Conservation (phyloP, 2,888 invertebrate genomes). For the Watsonalla cultraria region DNA sequence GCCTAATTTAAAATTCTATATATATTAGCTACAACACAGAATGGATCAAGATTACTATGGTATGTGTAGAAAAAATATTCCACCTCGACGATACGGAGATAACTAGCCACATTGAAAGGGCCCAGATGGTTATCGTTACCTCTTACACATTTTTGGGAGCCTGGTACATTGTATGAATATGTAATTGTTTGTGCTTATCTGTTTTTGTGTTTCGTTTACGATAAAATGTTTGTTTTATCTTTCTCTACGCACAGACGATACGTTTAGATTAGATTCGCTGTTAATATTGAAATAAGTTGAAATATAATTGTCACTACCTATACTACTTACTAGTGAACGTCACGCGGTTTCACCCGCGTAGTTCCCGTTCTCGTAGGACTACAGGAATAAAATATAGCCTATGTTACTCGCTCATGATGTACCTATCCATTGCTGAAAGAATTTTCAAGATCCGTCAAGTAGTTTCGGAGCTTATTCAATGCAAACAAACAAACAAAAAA, state of each 20-base stretch:
- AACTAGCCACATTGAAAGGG: slow-evolving; percentile 57
- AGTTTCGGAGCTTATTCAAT: too few relatives aligned
- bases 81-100: slow-evolving; percentile 49
- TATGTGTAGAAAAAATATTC: slow-evolving; percentile 46
- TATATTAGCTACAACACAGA: slow-evolving; percentile 41
- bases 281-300: too few relatives aligned
- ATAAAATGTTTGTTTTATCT: neutral
- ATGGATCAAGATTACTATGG: slow-evolving; percentile 49
- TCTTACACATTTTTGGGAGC: slow-evolving; percentile 67
- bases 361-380: too few relatives aligned
- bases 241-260: neutral
- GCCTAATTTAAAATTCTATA: slow-evolving; percentile 47
- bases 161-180: slow-evolving; percentile 70
- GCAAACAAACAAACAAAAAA: too few relatives aligned
- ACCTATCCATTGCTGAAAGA: too few relatives aligned
- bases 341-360: too few relatives aligned
- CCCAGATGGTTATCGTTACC: slow-evolving; percentile 51
- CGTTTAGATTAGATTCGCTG: too few relatives aligned
- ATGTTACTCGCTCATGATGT: too few relatives aligned
- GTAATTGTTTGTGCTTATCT: slow-evolving; percentile 33
- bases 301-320: too few relatives aligned
- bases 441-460: too few relatives aligned
- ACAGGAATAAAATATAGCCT: too few relatives aligned
- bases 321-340: too few relatives aligned
- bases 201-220: neutral